These are phyloP conservation scores for Caenorhabditis doughertyi DNA, from an alignment of 2,888 invertebrate species.

Conservation along the genomic window DNA sequence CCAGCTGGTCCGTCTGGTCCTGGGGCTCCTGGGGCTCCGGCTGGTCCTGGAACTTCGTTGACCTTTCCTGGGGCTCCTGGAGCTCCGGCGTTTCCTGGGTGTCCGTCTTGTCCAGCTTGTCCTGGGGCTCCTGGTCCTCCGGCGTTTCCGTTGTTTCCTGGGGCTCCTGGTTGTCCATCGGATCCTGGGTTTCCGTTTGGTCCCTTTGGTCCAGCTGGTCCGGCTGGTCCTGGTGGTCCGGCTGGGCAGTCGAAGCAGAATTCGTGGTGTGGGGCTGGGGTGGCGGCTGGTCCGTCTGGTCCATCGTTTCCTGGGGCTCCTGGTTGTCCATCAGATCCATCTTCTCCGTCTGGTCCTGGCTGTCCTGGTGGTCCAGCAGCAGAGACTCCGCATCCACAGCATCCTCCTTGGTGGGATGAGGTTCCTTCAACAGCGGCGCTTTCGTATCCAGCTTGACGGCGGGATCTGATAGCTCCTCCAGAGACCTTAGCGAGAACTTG, in stretches of 20 bases:
- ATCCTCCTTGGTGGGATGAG: slow-evolving; percentile 66
- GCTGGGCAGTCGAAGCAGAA: slow-evolving; percentile 77
- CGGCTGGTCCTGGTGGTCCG: slow-evolving; percentile 75
- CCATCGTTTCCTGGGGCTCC: slow-evolving; percentile 77
- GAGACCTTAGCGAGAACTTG: slow-evolving; percentile 75
- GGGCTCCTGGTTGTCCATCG: slow-evolving; percentile 70
- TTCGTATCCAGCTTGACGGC: slow-evolving; percentile 74
- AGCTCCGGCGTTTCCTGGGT: slow-evolving; percentile 74
- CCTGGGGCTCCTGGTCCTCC: slow-evolving; percentile 76
- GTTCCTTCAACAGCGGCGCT: slow-evolving; percentile 67
- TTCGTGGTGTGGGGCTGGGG: slow-evolving; percentile 73
- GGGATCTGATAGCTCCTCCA: slow-evolving; percentile 70
- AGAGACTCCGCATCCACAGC: slow-evolving; percentile 75
- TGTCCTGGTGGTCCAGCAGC: slow-evolving; percentile 72
- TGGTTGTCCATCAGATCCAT: slow-evolving; percentile 73
- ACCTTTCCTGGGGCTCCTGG: slow-evolving; percentile 76
- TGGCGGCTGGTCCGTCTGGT: slow-evolving; percentile 76
- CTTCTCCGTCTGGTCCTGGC: slow-evolving; percentile 71
- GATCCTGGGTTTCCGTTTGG: slow-evolving; percentile 75
- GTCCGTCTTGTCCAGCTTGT: slow-evolving; percentile 73
- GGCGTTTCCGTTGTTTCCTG: slow-evolving; percentile 71
- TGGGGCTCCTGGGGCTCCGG: slow-evolving; percentile 73
- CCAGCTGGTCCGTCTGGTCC: slow-evolving; percentile 74
- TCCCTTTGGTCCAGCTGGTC: slow-evolving; percentile 76
- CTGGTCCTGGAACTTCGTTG: slow-evolving; percentile 71